A percentile compares a stretch with the other conserved stretches of the same genome.
These are phyloP conservation scores for Epicampocera succincta DNA, from an alignment of 2,888 invertebrate species.

Conservation along the genomic window DNA sequence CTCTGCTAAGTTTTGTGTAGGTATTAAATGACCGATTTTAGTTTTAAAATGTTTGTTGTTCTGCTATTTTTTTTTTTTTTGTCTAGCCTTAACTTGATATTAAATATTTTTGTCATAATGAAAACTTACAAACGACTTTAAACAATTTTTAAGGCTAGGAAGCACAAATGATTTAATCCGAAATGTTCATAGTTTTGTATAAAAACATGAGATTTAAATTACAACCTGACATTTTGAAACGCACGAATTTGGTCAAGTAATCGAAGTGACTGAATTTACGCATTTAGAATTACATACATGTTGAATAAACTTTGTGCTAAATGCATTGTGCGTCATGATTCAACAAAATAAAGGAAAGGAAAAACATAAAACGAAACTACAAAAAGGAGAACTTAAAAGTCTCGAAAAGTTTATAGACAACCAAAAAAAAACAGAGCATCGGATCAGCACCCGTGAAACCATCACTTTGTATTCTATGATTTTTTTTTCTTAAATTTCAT, in stretches of 20 bases:
- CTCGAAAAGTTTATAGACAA: too few species aligned
- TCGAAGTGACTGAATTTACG: conserved; percentile 24
- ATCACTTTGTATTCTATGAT: too few species aligned
- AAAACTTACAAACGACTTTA: background rate
- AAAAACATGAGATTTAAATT: conserved; percentile 37
- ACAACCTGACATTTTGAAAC: conserved; percentile 13
- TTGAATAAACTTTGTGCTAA: too few species aligned
- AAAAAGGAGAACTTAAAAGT: too few species aligned
- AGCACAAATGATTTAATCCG: conserved; percentile 31
- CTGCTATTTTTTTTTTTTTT: conserved; percentile 8
- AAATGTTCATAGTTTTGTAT: conserved; percentile 44
- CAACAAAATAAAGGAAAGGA: background rate
- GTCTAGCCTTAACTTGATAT: too few species aligned
- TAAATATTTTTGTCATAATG: conserved; percentile 55
- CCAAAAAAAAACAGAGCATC: too few species aligned
- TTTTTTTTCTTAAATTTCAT: too few species aligned
- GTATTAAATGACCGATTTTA: conserved; percentile 43
- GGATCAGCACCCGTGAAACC: too few species aligned
- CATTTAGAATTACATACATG: conserved; percentile 8
- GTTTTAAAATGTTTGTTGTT: conserved; percentile 1
- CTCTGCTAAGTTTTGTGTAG: conserved; percentile 8
- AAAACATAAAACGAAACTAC: too few species aligned
- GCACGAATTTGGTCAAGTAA: background rate
- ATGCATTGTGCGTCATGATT: background rate
- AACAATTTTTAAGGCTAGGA: conserved; percentile 12